phyloP scores from a whole-genome alignment of 2,888 invertebrate genomes.

The Phortica okadai region DNA sequence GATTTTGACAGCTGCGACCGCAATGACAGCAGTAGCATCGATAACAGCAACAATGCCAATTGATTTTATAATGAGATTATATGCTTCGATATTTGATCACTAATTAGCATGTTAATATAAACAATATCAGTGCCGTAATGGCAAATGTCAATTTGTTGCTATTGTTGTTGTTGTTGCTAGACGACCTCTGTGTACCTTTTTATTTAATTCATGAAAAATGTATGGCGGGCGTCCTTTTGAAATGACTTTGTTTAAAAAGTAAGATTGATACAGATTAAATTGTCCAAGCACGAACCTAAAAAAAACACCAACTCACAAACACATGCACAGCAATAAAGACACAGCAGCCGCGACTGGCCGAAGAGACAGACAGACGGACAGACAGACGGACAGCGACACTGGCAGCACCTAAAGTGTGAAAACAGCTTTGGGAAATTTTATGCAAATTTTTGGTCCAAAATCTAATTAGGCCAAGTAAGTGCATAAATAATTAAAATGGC shows the following conservation, averaged over 20 bases:
- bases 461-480: conserved; percentile 56
- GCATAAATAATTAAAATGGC: conserved; percentile 61
- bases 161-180: background rate
- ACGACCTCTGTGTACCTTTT: background rate
- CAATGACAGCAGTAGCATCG: background rate
- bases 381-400: background rate
- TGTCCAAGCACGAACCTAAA: background rate
- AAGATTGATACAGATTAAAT: background rate
- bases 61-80: conserved; percentile 22
- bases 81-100: background rate
- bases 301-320: background rate
- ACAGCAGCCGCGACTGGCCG: background rate
- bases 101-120: conserved; percentile 12
- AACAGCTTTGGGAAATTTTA: conserved; percentile 43
- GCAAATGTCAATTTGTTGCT: background rate
- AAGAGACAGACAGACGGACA: background rate
- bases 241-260: background rate
- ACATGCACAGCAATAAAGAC: background rate
- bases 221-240: background rate
- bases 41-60: background rate
- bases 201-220: background rate
- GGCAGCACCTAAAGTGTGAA: conserved; percentile 53
- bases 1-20: background rate
- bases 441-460: conserved; percentile 42
- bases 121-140: background rate